phyloP scores from a whole-genome alignment of 2,113 vertebrate genomes.

The Chaenogobius annularis region DNA sequence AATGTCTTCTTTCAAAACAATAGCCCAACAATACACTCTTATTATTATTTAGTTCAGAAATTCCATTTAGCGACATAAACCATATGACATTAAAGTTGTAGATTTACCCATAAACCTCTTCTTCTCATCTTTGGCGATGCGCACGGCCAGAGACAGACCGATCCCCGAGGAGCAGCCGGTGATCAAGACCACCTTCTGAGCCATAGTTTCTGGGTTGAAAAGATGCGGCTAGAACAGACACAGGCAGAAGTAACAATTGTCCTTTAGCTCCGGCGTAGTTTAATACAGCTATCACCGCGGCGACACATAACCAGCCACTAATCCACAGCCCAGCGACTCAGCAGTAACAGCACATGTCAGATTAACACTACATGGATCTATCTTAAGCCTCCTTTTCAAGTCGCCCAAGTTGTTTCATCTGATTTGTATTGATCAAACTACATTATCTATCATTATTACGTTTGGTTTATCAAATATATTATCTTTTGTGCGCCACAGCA shows the following conservation, averaged over 20 bases:
- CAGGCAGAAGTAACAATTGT: background rate
- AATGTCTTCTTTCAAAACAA: too few species aligned
- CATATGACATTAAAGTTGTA: background rate
- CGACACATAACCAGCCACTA: slow-evolving; percentile 36
- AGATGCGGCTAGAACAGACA: too few species aligned
- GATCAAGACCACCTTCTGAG: slow-evolving; percentile 83
- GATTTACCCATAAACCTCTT: slow-evolving; percentile 87
- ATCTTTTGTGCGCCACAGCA: too few species aligned
- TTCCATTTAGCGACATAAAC: background rate
- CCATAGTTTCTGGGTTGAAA: slow-evolving; percentile 62
- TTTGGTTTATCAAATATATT: too few species aligned
- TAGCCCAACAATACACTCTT: too few species aligned
- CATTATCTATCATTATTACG: too few species aligned
- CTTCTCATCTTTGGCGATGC: slow-evolving; percentile 84
- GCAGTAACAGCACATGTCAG: slow-evolving; percentile 51
- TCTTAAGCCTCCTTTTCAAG: background rate
- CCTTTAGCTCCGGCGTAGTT: slow-evolving; percentile 14
- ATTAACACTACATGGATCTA: slow-evolving; percentile 29
- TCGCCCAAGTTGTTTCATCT: background rate
- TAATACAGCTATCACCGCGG: slow-evolving; percentile 10
- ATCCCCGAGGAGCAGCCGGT: slow-evolving; percentile 89
- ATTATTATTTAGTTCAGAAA: too few species aligned
- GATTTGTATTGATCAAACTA: background rate
- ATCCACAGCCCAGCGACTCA: slow-evolving; percentile 63
- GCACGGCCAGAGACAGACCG: slow-evolving; percentile 82